These are phyloP conservation scores for Phycodurus eques DNA, from an alignment of 2,113 vertebrate species.

Conservation along the genomic window DNA sequence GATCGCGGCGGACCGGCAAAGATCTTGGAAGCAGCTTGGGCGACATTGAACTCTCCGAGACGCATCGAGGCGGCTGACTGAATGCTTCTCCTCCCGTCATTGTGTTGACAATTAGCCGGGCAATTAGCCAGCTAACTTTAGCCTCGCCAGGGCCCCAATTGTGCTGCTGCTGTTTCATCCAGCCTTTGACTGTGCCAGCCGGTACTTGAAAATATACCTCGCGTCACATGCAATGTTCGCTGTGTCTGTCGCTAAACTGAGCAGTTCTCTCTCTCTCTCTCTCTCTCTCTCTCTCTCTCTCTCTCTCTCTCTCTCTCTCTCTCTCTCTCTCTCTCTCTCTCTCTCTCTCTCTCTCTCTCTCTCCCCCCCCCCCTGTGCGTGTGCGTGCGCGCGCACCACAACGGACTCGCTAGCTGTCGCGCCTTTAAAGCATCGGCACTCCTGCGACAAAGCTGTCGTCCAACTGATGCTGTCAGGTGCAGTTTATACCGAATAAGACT, in stretches of 20 bases:
- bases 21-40: not conserved
- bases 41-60: not conserved
- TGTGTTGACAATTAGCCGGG: conserved; percentile 28
- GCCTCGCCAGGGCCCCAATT: conserved; percentile 17
- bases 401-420: not conserved
- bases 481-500: not conserved
- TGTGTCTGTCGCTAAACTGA: not conserved
- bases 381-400: too few species aligned
- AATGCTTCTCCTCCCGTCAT: conserved; percentile 7
- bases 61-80: not conserved
- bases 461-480: not conserved
- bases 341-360: too few species aligned
- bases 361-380: too few species aligned
- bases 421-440: not conserved
- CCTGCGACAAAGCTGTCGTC: conserved; percentile 2
- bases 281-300: too few species aligned
- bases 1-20: not conserved
- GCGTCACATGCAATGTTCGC: not conserved
- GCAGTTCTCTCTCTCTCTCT: not conserved
- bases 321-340: too few species aligned
- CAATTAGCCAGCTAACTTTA: conserved; percentile 46
- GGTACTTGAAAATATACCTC: conserved; percentile 12
- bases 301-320: too few species aligned
- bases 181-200: conserved; percentile 16
- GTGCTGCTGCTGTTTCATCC: not conserved